Evolutionary conservation across 2,797 vertebrate species (phyloP).

Genomic region (Malacoraja senta): DNA sequence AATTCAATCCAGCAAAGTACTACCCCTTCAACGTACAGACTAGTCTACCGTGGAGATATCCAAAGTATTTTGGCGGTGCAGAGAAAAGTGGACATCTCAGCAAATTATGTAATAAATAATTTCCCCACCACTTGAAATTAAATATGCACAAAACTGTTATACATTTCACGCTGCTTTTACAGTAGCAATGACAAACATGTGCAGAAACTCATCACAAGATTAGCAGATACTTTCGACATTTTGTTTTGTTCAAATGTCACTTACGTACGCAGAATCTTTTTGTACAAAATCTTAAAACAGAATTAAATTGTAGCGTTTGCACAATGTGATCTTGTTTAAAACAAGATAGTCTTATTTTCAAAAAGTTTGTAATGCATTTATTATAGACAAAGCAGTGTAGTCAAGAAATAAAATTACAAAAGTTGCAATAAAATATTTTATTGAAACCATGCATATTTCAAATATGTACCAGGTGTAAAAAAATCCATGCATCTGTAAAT

Average conservation of each 20-base stretch:
- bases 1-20: too few species aligned
- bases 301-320: neutral
- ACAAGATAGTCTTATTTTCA: neutral
- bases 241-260: neutral
- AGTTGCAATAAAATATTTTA: constrained; percentile 29
- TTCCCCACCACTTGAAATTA: neutral
- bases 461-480: constrained; percentile 32
- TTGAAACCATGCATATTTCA: constrained; percentile 37
- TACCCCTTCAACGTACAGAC: too few species aligned
- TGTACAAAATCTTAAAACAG: too few species aligned
- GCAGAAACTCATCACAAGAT: neutral
- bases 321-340: neutral
- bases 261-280: too few species aligned
- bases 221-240: neutral
- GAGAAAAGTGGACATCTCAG: neutral
- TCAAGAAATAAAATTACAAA: constrained; percentile 26
- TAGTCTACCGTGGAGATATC: too few species aligned
- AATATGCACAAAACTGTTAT: neutral
- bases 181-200: neutral
- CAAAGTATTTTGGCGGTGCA: neutral
- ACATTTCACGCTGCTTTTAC: neutral
- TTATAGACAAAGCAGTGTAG: constrained; percentile 18
- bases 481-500: constrained; percentile 35
- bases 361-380: neutral
- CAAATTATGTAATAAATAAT: neutral